Evolutionary conservation across 1,140 invertebrate species (phyloP).

Genomic region (Bicyclus anynana): DNA sequence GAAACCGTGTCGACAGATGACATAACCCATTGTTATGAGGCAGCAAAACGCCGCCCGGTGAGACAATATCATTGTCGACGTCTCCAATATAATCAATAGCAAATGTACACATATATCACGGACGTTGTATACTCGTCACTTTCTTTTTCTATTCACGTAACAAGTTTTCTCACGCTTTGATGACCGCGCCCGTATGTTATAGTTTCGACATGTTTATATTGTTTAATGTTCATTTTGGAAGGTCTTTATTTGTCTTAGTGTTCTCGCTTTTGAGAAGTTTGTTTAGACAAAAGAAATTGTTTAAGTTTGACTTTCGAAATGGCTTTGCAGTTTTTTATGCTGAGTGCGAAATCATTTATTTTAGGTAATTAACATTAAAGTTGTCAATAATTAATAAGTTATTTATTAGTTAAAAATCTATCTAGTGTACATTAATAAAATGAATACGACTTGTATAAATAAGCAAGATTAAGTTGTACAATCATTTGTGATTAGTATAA

Average conservation of each 20-base stretch:
- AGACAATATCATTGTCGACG: conserved; percentile 16
- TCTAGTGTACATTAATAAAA: no score
- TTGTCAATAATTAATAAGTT: no score
- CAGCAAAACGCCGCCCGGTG: conserved; percentile 3
- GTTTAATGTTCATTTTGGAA: conserved; percentile 16
- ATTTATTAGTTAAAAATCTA: no score
- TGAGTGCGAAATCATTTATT: no score
- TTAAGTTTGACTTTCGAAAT: not conserved
- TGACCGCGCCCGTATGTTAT: conserved; percentile 28
- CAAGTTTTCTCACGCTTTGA: conserved; percentile 35
- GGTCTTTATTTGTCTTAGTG: not conserved
- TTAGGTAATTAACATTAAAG: no score
- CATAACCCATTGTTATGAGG: conserved; percentile 26
- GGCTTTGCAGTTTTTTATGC: no score
- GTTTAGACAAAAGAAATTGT: not conserved
- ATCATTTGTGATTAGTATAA: no score
- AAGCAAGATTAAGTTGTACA: no score
- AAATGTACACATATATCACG: conserved; percentile 18
- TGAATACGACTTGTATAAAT: no score
- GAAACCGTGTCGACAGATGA: conserved; percentile 13
- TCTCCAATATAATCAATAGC: conserved; percentile 18
- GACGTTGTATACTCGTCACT: conserved; percentile 22
- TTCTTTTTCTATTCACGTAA: conserved; percentile 43
- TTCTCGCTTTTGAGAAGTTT: not conserved
- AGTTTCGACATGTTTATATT: conserved; percentile 20